A percentile compares a stretch with the other conserved stretches of the same genome.
Conservation (phyloP, 2,888 invertebrate genomes). For the Pollenia angustigena region DNA sequence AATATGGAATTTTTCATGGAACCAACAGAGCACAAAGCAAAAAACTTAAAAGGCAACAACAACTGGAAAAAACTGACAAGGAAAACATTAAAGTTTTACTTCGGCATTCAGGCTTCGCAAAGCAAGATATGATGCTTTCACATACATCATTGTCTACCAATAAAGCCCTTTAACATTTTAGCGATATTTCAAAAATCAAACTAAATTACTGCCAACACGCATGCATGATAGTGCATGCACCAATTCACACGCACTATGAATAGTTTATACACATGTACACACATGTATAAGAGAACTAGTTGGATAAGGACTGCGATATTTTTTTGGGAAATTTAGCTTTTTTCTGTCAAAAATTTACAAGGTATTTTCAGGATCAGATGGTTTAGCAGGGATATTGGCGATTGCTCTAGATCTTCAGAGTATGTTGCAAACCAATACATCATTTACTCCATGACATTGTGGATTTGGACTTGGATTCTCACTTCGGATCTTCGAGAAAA, state of each 20-base stretch:
- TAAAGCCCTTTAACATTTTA: slow-evolving; percentile 71
- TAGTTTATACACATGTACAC: slow-evolving; percentile 30
- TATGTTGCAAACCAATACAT: no score
- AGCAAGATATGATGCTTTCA: slow-evolving; percentile 52
- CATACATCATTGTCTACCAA: slow-evolving; percentile 72
- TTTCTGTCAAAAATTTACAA: background rate
- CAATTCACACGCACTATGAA: slow-evolving; percentile 32
- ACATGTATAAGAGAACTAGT: background rate
- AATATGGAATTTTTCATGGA: slow-evolving; percentile 23
- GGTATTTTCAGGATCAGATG: no score
- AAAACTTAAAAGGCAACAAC: background rate
- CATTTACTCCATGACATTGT: no score
- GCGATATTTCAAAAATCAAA: slow-evolving; percentile 73
- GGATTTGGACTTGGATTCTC: no score
- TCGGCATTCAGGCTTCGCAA: slow-evolving; percentile 9
- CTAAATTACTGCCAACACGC: slow-evolving; percentile 69
- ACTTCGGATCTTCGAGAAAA: no score
- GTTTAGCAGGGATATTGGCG: no score
- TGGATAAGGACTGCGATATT: slow-evolving; percentile 9
- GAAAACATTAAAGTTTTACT: slow-evolving; percentile 52
- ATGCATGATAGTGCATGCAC: slow-evolving; percentile 57
- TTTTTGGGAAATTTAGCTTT: background rate
- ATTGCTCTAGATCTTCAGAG: no score
- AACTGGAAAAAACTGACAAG: slow-evolving; percentile 9
- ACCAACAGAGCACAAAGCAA: background rate